Percentiles rank a stretch among this genome's conserved stretches.
phyloP scores from a whole-genome alignment of 2,888 invertebrate genomes.

The Zygothrica quintamaculata region DNA sequence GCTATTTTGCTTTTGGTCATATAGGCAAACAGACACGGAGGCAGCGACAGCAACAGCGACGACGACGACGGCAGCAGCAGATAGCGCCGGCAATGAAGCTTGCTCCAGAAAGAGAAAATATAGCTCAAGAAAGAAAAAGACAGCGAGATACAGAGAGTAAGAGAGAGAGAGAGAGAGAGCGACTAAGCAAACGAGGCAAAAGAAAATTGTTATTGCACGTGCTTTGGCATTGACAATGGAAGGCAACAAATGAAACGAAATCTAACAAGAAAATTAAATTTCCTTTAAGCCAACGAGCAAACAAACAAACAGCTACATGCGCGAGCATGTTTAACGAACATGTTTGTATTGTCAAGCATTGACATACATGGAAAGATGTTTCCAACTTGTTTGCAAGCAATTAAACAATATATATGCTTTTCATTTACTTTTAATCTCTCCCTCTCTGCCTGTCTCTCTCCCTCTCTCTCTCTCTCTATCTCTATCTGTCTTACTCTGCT shows the following conservation, averaged over 20 bases:
- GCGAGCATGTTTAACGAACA: too few species aligned
- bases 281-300: constrained; percentile 19
- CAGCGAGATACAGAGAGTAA: constrained; percentile 6
- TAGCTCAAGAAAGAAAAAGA: constrained; percentile 3
- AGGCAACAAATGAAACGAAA: constrained; percentile 24
- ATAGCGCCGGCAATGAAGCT: constrained; percentile 15
- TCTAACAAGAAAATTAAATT: constrained; percentile 18
- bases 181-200: constrained; percentile 44
- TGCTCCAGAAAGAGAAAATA: constrained; percentile 29
- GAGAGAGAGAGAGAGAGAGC: constrained; percentile 13
- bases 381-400: too few species aligned
- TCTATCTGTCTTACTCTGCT: too few species aligned
- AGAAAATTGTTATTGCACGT: constrained; percentile 56
- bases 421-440: constrained; percentile 1
- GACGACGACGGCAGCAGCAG: constrained; percentile 14
- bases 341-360: too few species aligned
- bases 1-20: constrained; percentile 26
- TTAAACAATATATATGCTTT: too few species aligned
- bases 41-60: constrained; percentile 9
- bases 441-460: background rate
- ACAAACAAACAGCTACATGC: constrained; percentile 9
- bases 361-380: too few species aligned
- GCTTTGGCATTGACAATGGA: constrained; percentile 68
- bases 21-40: constrained; percentile 60
- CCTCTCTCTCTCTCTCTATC: constrained; percentile 15